phyloP scores from a whole-genome alignment of 2,888 invertebrate species.

The Malacosoma neustria region DNA sequence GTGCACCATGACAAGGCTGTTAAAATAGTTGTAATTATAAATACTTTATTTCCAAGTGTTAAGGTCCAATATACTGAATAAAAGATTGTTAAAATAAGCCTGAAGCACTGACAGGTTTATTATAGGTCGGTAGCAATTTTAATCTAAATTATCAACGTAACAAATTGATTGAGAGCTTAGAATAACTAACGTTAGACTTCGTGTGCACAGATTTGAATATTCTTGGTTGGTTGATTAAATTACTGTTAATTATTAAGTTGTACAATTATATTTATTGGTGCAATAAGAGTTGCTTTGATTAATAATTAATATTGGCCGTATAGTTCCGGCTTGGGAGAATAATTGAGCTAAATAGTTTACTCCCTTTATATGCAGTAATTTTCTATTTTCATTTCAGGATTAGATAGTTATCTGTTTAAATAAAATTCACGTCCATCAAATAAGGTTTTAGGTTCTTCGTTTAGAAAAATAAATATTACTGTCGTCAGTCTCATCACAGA shows the following conservation, averaged over 20 bases:
- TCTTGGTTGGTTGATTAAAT: not conserved
- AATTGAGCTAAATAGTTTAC: too few relatives aligned
- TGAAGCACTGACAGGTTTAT: constrained; percentile 10
- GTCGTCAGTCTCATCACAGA: too few relatives aligned
- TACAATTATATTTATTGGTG: too few relatives aligned
- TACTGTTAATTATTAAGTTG: not conserved
- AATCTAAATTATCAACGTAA: constrained; percentile 4
- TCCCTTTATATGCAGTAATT: too few relatives aligned
- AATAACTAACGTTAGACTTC: not conserved
- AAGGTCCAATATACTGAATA: not conserved
- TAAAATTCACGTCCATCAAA: too few relatives aligned
- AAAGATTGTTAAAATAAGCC: constrained; percentile 9
- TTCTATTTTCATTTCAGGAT: too few relatives aligned
- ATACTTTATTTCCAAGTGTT: constrained; percentile 5
- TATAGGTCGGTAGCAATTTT: constrained; percentile 6
- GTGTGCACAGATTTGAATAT: not conserved
- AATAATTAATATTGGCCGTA: too few relatives aligned
- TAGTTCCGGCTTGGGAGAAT: too few relatives aligned
- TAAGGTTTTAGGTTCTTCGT: too few relatives aligned
- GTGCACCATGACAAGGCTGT: constrained; percentile 24
- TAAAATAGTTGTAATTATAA: not conserved
- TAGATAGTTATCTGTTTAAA: too few relatives aligned
- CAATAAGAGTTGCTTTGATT: too few relatives aligned
- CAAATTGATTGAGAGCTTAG: constrained; percentile 2
- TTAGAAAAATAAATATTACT: too few relatives aligned